Percentiles rank a stretch among this genome's conserved stretches.
These are phyloP conservation scores for Cossypha niveicapilla DNA, from an alignment of 2,797 vertebrate genomes.

Conservation along the genomic window DNA sequence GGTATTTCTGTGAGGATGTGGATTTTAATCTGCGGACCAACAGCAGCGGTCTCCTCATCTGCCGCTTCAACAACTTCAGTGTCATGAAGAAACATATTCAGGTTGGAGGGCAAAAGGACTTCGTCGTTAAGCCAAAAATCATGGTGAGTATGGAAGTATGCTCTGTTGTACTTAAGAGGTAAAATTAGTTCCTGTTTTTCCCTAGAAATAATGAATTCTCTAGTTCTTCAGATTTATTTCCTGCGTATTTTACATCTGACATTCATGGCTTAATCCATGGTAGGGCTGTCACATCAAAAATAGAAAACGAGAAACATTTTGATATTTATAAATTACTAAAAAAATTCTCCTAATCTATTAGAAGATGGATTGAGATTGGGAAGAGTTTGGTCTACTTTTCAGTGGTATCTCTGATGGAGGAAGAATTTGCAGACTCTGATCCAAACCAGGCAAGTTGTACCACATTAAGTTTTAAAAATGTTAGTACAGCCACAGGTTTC, in stretches of 20 bases:
- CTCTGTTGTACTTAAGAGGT: accelerated
- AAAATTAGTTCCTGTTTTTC: not conserved
- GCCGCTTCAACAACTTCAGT: constrained; percentile 95
- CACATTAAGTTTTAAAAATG: not conserved
- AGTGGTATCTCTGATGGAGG: not conserved
- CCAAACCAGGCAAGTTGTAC: not conserved
- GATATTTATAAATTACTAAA: not conserved
- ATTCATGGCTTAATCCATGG: not conserved
- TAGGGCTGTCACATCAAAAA: not conserved
- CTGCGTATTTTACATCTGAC: not conserved
- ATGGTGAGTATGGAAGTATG: constrained; percentile 75
- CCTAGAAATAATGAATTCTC: not conserved
- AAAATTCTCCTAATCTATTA: not conserved
- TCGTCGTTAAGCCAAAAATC: constrained; percentile 90
- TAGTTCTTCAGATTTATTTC: not conserved
- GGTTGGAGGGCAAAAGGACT: constrained; percentile 89
- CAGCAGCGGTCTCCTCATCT: constrained; percentile 91
- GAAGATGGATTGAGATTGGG: not conserved
- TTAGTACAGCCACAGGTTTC: not conserved
- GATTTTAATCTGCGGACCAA: constrained; percentile 96
- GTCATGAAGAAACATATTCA: constrained; percentile 97
- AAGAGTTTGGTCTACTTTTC: not conserved
- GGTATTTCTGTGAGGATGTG: constrained; percentile 95
- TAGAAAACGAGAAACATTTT: not conserved
- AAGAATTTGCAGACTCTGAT: not conserved